Evolutionary conservation across 2,797 vertebrate genomes (phyloP).

Genomic region (Sebastolobus alascanus): DNA sequence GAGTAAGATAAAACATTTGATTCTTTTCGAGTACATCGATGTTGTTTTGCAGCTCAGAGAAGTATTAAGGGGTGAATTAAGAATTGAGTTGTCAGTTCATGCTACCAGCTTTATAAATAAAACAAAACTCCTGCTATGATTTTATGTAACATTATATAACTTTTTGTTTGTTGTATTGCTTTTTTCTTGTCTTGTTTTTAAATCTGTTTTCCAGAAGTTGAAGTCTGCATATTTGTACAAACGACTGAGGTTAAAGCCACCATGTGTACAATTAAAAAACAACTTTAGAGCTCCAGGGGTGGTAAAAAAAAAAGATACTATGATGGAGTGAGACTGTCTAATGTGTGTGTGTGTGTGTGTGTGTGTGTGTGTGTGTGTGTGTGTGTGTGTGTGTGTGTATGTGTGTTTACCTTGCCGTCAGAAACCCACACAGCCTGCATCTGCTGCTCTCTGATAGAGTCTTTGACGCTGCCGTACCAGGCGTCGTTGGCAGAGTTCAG

Average conservation of each 20-base stretch:
- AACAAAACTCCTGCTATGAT: neutral
- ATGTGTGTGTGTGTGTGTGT: constrained; percentile 15
- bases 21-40: neutral
- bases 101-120: neutral
- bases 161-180: neutral
- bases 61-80: neutral
- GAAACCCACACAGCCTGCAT: constrained; percentile 94
- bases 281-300: neutral
- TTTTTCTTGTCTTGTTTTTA: neutral
- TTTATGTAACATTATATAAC: neutral
- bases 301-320: neutral
- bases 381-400: neutral
- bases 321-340: neutral
- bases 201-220: neutral
- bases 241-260: neutral
- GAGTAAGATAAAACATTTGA: neutral
- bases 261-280: neutral
- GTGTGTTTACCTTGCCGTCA: constrained; percentile 90
- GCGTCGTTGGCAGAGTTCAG: constrained; percentile 92
- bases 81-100: neutral
- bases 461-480: constrained; percentile 94
- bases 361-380: constrained; percentile 19
- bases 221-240: neutral
- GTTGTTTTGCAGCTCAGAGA: neutral
- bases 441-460: constrained; percentile 91